phyloP scores from a whole-genome alignment of 2,888 invertebrate species.

The Amiota mariae region DNA sequence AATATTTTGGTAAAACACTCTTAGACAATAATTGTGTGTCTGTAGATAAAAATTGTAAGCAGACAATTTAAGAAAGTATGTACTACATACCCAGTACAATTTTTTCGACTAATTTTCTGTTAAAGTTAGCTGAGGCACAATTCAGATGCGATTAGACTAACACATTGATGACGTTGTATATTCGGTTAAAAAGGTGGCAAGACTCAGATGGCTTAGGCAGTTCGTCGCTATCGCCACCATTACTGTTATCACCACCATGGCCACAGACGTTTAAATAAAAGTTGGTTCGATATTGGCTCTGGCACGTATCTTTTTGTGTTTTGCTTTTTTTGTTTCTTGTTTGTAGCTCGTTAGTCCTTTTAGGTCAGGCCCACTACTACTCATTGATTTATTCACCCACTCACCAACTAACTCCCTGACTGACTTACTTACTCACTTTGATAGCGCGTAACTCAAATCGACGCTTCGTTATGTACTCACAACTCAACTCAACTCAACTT shows the following conservation, averaged over 20 bases:
- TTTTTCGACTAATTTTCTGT: constrained; percentile 17
- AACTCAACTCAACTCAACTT: constrained; percentile 7
- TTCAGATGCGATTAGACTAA: constrained; percentile 20
- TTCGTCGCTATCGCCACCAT: no score
- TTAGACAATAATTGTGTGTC: no score
- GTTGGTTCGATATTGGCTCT: constrained; percentile 22
- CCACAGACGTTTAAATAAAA: background rate
- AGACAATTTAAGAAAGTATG: no score
- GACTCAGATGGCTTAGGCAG: no score
- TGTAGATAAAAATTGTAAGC: no score
- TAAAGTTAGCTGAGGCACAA: constrained; percentile 12
- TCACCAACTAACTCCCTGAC: background rate
- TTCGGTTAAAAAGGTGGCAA: no score
- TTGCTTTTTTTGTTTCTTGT: no score
- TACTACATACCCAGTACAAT: no score
- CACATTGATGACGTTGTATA: no score
- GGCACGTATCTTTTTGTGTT: background rate
- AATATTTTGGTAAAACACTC: no score
- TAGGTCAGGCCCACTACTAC: background rate
- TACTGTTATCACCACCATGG: no score
- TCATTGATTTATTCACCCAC: background rate
- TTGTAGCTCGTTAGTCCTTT: constrained; percentile 22
- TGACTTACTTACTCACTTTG: background rate
- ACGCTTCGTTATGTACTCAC: background rate
- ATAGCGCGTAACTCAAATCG: background rate